Percentiles rank a stretch among this genome's conserved stretches.
phyloP scores from a whole-genome alignment of 2,888 invertebrate genomes.

The Drepanosiphum platanoidis region DNA sequence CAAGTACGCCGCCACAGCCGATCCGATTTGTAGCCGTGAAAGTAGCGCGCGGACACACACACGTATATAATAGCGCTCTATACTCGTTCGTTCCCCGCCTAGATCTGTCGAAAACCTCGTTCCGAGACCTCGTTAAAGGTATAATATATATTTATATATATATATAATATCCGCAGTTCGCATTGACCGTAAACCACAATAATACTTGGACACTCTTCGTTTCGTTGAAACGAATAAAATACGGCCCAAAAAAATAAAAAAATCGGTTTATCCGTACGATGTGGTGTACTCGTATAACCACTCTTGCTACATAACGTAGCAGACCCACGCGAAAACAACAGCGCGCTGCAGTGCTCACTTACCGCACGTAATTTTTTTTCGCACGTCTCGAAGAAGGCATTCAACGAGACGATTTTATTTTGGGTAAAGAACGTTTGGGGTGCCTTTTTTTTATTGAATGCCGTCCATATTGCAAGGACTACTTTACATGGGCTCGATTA shows the following conservation, averaged over 20 bases:
- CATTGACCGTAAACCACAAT: neutral
- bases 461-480: too few species aligned
- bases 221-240: neutral
- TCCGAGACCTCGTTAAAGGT: neutral
- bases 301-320: too few species aligned
- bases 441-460: too few species aligned
- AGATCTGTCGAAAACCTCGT: neutral
- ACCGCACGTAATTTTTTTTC: too few species aligned
- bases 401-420: too few species aligned
- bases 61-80: neutral
- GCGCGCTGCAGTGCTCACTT: too few species aligned
- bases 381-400: too few species aligned
- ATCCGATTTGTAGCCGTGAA: slow-evolving; percentile 25
- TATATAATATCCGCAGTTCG: neutral
- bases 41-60: slow-evolving; percentile 17
- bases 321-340: too few species aligned
- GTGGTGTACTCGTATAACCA: neutral
- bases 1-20: neutral
- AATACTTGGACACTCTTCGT: neutral
- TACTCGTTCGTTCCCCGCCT: slow-evolving; percentile 3
- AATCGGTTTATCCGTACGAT: neutral
- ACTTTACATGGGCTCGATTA: too few species aligned
- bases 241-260: neutral
- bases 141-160: too few species aligned
- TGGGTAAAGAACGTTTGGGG: too few species aligned